Conservation (phyloP, 2,113 vertebrate species). For the Natator depressus region DNA sequence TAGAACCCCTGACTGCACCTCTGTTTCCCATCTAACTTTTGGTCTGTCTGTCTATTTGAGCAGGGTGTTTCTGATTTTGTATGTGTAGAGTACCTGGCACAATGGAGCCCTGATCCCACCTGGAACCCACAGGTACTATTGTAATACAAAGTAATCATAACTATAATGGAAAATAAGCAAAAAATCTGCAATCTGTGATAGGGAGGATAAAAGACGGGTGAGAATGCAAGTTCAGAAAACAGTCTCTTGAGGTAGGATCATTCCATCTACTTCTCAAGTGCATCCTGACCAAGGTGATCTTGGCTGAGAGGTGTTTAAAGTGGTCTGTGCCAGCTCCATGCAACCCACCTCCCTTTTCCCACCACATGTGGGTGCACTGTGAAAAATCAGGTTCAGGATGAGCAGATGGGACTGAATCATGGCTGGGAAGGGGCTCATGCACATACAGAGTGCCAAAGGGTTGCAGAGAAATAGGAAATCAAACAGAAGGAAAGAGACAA, state of each 20-base stretch:
- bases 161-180: background rate
- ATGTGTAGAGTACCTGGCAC: background rate
- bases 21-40: background rate
- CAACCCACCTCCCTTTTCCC: background rate
- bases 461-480: background rate
- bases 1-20: background rate
- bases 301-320: background rate
- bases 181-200: background rate
- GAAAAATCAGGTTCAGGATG: rapidly evolving
- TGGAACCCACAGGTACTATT: background rate
- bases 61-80: background rate
- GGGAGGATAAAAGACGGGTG: background rate
- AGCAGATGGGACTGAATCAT: background rate
- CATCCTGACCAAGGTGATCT: background rate
- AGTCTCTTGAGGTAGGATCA: background rate
- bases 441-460: background rate
- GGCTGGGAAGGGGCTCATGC: background rate
- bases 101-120: background rate
- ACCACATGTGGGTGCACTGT: rapidly evolving
- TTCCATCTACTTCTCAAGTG: rapidly evolving
- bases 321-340: background rate
- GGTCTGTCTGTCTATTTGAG: background rate
- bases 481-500: background rate
- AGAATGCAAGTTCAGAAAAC: background rate
- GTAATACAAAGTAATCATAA: background rate